Conservation (phyloP, 2,113 vertebrate species). For the Bos indicus region DNA sequence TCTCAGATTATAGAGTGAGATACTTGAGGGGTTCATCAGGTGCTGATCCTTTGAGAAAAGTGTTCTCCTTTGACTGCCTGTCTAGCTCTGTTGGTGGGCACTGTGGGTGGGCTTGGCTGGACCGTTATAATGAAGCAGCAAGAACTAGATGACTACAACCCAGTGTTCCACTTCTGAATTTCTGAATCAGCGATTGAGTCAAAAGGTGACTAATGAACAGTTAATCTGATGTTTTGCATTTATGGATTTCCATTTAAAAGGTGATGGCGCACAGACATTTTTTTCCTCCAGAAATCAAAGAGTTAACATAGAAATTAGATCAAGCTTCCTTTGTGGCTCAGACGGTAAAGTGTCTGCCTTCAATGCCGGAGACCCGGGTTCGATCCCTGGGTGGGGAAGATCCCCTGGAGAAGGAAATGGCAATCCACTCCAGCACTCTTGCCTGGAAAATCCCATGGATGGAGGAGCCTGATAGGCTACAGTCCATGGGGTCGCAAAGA, state of each 20-base stretch:
- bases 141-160: not conserved
- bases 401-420: too few species aligned
- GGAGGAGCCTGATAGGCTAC: too few species aligned
- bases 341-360: too few species aligned
- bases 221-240: not conserved
- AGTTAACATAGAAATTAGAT: not conserved
- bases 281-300: not conserved
- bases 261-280: not conserved
- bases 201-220: not conserved
- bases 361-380: too few species aligned
- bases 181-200: not conserved
- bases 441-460: too few species aligned
- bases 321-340: too few species aligned
- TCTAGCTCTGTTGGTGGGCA: not conserved
- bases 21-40: not conserved
- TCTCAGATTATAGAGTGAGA: not conserved
- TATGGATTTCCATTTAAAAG: not conserved
- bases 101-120: not conserved
- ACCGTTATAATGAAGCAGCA: not conserved
- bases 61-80: not conserved
- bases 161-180: not conserved
- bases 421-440: too few species aligned
- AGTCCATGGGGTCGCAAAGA: too few species aligned
- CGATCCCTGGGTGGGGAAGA: too few species aligned
- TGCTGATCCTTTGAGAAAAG: not conserved